A percentile compares a stretch with the other conserved stretches of the same genome.
phyloP scores from a whole-genome alignment of 2,888 invertebrate species.

The Trypoxylon attenuatum region DNA sequence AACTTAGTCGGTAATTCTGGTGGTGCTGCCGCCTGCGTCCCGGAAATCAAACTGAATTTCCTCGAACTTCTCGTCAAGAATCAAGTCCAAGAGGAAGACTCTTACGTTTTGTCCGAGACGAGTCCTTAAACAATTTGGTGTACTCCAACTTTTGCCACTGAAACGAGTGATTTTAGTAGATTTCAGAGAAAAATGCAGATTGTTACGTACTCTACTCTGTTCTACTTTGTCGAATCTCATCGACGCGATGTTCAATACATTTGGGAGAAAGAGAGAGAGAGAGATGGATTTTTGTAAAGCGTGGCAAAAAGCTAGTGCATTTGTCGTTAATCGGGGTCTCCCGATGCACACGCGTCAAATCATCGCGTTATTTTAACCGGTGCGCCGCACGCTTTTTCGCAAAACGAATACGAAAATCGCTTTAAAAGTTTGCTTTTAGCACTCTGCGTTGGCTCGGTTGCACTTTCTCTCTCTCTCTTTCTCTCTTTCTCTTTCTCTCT shows the following conservation, averaged over 20 bases:
- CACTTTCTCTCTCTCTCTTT: too few species aligned
- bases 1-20: constrained; percentile 68
- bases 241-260: too few species aligned
- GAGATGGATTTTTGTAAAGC: not conserved
- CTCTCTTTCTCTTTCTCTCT: too few species aligned
- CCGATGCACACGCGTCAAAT: constrained; percentile 1
- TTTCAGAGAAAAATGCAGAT: too few species aligned
- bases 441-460: not conserved
- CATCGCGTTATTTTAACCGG: constrained; percentile 16
- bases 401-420: constrained; percentile 17
- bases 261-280: not conserved
- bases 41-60: constrained; percentile 56
- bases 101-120: too few species aligned
- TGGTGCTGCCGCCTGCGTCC: constrained; percentile 68
- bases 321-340: not conserved
- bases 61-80: constrained; percentile 48
- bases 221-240: too few species aligned
- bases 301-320: not conserved
- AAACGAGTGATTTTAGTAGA: too few species aligned
- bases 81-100: too few species aligned
- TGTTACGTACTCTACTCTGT: too few species aligned
- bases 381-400: constrained; percentile 19
- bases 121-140: too few species aligned
- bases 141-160: too few species aligned
- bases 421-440: constrained; percentile 32